phyloP scores from a whole-genome alignment of 2,888 invertebrate species.

The Mechanitis messenoides region DNA sequence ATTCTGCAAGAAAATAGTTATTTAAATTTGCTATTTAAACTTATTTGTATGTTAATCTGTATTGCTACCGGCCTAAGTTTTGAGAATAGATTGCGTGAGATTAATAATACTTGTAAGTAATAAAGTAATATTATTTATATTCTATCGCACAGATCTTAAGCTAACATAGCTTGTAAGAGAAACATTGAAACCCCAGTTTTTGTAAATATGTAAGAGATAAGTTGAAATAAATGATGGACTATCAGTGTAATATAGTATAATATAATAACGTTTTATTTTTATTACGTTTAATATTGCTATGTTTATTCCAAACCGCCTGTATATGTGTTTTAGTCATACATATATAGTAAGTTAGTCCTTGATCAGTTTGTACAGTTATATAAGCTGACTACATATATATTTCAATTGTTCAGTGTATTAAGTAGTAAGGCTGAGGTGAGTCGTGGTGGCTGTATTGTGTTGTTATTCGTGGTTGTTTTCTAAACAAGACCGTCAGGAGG shows the following conservation, averaged over 20 bases:
- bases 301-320: slow-evolving; percentile 15
- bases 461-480: too few relatives aligned
- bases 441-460: not conserved
- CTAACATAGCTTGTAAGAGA: not conserved
- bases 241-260: not conserved
- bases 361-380: not conserved
- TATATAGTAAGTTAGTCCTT: slow-evolving; percentile 1
- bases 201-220: not conserved
- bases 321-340: slow-evolving; percentile 5
- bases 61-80: too few relatives aligned
- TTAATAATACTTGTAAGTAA: too few relatives aligned
- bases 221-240: not conserved
- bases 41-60: too few relatives aligned
- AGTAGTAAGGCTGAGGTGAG: not conserved
- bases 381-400: not conserved
- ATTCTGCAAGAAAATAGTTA: too few relatives aligned
- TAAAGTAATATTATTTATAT: too few relatives aligned
- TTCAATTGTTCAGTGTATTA: too few relatives aligned
- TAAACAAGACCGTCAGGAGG: too few relatives aligned
- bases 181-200: not conserved
- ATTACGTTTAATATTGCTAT: slow-evolving; percentile 10
- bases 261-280: not conserved
- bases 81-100: too few relatives aligned
- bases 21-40: too few relatives aligned
- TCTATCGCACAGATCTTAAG: not conserved